Percentiles rank a stretch among this genome's conserved stretches.
phyloP scores from a whole-genome alignment of 92 coral and sea anemone species.

The Epizoanthus illoricatus region DNA sequence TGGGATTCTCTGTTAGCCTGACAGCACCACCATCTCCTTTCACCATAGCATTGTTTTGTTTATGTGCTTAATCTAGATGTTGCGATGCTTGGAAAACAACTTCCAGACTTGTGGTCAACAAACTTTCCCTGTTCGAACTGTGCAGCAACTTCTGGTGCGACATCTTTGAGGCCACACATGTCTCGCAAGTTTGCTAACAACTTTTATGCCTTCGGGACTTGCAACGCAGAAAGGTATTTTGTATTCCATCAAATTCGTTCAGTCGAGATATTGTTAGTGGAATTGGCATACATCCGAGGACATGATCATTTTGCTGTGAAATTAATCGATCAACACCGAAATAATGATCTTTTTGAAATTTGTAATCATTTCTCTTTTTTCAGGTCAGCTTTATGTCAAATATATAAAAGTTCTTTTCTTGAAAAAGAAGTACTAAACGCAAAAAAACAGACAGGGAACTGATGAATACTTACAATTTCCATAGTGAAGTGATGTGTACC shows the following conservation, averaged over 20 bases:
- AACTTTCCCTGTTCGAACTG: conserved; percentile 22
- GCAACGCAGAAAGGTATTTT: conserved; percentile 31
- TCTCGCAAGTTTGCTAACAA: conserved; percentile 37
- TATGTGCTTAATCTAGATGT: conserved; percentile 2
- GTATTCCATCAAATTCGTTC: conserved; percentile 42
- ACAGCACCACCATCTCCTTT: conserved; percentile 38
- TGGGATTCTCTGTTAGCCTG: conserved; percentile 24
- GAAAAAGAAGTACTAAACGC: no score
- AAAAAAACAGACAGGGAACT: no score
- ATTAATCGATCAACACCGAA: conserved; percentile 16
- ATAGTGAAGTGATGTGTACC: neutral
- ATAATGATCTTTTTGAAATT: neutral
- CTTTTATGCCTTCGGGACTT: conserved; percentile 53
- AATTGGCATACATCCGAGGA: conserved; percentile 48
- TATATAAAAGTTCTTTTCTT: no score
- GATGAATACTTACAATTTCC: conserved; percentile 8
- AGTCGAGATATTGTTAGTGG: conserved; percentile 12
- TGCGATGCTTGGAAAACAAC: neutral
- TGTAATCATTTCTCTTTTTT: no score
- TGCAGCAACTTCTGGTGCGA: conserved; percentile 21
- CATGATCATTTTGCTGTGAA: conserved; percentile 24
- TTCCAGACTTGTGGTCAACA: neutral
- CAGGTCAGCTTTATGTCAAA: no score
- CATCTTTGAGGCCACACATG: conserved; percentile 27
- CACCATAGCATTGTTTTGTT: conserved; percentile 38